Conservation (phyloP, 2,888 invertebrate species). For the Machimus rusticus region DNA sequence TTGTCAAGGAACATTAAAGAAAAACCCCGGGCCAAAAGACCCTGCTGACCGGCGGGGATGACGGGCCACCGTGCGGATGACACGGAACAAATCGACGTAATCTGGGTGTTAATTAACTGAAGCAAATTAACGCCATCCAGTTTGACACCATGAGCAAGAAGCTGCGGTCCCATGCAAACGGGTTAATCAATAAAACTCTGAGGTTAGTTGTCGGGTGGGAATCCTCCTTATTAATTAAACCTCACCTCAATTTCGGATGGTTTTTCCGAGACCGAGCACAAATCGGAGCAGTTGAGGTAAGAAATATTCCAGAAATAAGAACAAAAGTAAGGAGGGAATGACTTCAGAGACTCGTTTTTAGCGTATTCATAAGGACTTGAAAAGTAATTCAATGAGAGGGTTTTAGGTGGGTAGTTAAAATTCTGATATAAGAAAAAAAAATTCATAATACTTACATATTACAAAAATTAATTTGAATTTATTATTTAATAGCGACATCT, state of each 20-base stretch:
- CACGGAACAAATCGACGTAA: not conserved
- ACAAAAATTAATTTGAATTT: no score
- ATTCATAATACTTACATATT: no score
- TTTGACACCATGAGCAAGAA: not conserved
- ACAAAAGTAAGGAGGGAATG: not conserved
- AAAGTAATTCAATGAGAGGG: not conserved
- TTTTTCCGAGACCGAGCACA: not conserved
- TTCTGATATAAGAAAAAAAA: no score
- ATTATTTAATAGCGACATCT: no score
- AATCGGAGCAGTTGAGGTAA: not conserved
- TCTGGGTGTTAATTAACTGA: not conserved
- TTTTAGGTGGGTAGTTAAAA: not conserved
- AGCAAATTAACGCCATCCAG: slow-evolving; percentile 2
- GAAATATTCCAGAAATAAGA: not conserved
- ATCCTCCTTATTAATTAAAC: not conserved
- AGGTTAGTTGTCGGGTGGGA: not conserved
- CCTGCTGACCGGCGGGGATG: not conserved
- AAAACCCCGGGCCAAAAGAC: not conserved
- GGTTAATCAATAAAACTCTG: not conserved
- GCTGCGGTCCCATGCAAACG: not conserved
- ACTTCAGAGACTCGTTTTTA: not conserved
- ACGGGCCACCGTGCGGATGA: not conserved
- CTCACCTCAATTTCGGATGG: not conserved
- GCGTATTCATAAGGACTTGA: not conserved
- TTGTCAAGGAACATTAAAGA: not conserved